A percentile compares a stretch with the other conserved stretches of the same genome.
Evolutionary conservation across 2,113 vertebrate species (phyloP).

Genomic region (Rhinogobius similis): DNA sequence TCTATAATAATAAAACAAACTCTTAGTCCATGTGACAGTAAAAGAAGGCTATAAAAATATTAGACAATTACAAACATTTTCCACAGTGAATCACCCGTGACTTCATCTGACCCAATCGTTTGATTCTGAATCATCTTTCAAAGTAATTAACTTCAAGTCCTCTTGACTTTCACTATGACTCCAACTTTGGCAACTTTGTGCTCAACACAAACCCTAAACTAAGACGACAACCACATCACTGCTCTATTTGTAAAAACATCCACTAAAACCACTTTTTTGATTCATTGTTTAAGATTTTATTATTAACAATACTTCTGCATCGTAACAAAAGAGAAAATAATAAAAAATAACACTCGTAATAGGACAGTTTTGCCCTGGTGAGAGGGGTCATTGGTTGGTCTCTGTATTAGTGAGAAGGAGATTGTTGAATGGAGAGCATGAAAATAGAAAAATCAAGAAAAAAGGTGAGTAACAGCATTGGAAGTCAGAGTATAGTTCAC

Average conservation of each 20-base stretch:
- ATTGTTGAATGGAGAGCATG: conserved; percentile 44
- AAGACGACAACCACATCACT: too few species aligned
- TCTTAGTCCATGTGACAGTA: too few species aligned
- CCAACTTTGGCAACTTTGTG: too few species aligned
- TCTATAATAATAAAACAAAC: too few species aligned
- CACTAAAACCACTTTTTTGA: conserved; percentile 25
- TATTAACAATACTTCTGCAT: conserved; percentile 67
- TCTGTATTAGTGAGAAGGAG: conserved; percentile 51
- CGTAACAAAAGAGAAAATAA: conserved; percentile 57
- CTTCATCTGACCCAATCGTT: too few species aligned
- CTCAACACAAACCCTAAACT: too few species aligned
- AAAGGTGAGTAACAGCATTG: conserved; percentile 5
- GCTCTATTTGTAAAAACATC: background rate
- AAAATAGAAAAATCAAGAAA: conserved; percentile 15
- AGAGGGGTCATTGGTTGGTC: conserved; percentile 59
- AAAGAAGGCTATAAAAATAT: too few species aligned
- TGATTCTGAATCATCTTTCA: too few species aligned
- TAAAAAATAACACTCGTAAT: conserved; percentile 72
- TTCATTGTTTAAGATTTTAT: conserved; percentile 65
- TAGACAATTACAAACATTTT: too few species aligned
- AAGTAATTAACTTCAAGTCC: too few species aligned
- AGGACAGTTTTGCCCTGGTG: conserved; percentile 44
- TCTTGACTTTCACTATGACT: too few species aligned
- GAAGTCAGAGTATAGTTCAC: conserved; percentile 3
- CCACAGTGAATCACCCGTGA: too few species aligned